A percentile compares a stretch with the other conserved stretches of the same genome.
phyloP scores from a whole-genome alignment of 2,888 invertebrate species.

The Sinhomidia bicolor region DNA sequence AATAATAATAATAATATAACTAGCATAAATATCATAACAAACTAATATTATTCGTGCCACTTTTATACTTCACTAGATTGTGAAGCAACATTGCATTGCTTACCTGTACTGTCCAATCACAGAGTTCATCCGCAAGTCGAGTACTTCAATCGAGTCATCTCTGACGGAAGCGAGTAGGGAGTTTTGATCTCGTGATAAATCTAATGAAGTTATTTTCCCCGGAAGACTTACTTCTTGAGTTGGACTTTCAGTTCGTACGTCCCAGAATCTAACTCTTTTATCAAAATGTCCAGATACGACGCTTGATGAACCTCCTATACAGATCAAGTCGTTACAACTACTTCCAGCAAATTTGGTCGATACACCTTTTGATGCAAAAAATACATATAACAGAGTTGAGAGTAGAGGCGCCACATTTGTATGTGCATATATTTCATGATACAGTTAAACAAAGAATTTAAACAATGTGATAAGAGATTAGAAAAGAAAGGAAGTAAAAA shows the following conservation, averaged over 20 bases:
- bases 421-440: not conserved
- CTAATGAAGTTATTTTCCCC: constrained; percentile 97
- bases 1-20: not conserved
- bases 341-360: constrained; percentile 98
- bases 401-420: not conserved
- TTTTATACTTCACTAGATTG: not conserved
- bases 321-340: constrained; percentile 97
- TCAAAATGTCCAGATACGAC: constrained; percentile 99
- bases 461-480: not conserved
- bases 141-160: constrained; percentile 96
- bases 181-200: constrained; percentile 90
- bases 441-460: not conserved
- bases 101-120: constrained; percentile 95
- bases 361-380: constrained; percentile 85
- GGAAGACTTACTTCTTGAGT: constrained; percentile 85
- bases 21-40: not conserved
- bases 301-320: constrained; percentile 90
- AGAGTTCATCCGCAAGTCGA: constrained; percentile 97
- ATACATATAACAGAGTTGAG: not conserved
- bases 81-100: constrained; percentile 80
- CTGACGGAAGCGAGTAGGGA: constrained; percentile 95
- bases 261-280: constrained; percentile 97
- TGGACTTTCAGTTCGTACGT: constrained; percentile 89
- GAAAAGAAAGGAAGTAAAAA: constrained; percentile 49
- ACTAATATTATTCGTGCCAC: not conserved